Conservation (phyloP, 2,797 vertebrate species). For the Tenualosa thibaudeaui region DNA sequence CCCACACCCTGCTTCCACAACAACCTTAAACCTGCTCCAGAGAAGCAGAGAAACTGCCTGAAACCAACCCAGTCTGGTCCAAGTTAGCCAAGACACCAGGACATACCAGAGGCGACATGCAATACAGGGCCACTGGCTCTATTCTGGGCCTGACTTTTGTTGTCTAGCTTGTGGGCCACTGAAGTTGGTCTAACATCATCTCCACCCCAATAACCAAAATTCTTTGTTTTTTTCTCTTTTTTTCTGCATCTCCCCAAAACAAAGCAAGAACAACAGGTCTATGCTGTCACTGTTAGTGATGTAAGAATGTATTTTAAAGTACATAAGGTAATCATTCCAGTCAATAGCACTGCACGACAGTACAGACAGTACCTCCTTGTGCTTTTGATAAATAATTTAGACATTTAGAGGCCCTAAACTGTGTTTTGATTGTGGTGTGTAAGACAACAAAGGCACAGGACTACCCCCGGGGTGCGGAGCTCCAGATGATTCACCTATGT, state of each 20-base stretch:
- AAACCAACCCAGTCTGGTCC: background rate
- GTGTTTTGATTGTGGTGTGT: background rate
- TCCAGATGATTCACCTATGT: background rate
- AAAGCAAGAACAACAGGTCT: background rate
- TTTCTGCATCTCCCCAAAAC: background rate
- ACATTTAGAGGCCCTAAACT: background rate
- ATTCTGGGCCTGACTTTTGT: no score
- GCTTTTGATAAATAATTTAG: background rate
- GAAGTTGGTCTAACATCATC: background rate
- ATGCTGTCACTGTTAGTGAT: background rate
- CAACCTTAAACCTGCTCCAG: background rate
- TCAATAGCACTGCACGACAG: background rate
- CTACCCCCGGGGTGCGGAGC: background rate
- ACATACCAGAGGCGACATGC: background rate
- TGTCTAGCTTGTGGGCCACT: slow-evolving; percentile 17
- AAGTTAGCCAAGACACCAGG: background rate
- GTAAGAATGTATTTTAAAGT: background rate
- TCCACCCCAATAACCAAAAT: background rate
- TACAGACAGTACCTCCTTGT: background rate
- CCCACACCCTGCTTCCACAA: background rate
- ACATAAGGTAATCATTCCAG: background rate
- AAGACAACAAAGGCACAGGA: background rate
- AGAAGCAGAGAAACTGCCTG: background rate
- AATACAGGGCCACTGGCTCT: background rate
- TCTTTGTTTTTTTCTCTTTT: slow-evolving; percentile 11